Base-by-base conservation (phyloP, 1,140 invertebrate genomes). In the Cydia fagiglandana region DNA sequence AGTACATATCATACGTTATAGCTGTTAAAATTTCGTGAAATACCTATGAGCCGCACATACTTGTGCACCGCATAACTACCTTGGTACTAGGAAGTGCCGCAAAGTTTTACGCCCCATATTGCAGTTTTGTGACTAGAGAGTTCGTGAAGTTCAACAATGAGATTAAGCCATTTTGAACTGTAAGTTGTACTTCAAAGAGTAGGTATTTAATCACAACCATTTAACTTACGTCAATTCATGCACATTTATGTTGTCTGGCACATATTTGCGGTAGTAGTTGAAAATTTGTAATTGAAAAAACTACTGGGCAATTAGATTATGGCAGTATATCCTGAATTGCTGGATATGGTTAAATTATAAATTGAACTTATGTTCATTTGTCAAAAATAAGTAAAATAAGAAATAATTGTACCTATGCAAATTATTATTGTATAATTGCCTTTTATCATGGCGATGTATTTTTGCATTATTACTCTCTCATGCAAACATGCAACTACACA, bases 401-500 rank as follows among this genome's bases (percentile, higher is more conserved):
- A 30, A 30, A 4, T 30, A 30, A 30, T 30, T 24, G 34, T 38
- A 38, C 34, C 1, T 41, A 41, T 41, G 7, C 7, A 13, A 47
- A 13, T 15, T 47, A 47, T 45, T 45, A 45, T 13, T 45, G 0
- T 12, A 13, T 45, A 45, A 45, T 10, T 45, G 12, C 41, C 41
- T 45, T 13, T 0, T 10, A 45, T 61, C 53, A 61, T 10, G 7
- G 10, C 56, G 20, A 61, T 61, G 56, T 20, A 24, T 17, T 24
- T 61, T 24, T 61, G 56, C 56, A 61, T 24, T 61, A 61, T 56
- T 61, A 24, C n/a, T 7, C 56, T 24, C 56, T 61, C 56, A 61
- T 56, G 17, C 12, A 56, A 56, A 56, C 53, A 56, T 61, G 56
- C 20, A 61, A 61, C 15, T 70, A 38, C n/a, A 70, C 66, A 70